These are phyloP conservation scores for Timema podura DNA, from an alignment of 2,888 invertebrate species.

Conservation along the genomic window DNA sequence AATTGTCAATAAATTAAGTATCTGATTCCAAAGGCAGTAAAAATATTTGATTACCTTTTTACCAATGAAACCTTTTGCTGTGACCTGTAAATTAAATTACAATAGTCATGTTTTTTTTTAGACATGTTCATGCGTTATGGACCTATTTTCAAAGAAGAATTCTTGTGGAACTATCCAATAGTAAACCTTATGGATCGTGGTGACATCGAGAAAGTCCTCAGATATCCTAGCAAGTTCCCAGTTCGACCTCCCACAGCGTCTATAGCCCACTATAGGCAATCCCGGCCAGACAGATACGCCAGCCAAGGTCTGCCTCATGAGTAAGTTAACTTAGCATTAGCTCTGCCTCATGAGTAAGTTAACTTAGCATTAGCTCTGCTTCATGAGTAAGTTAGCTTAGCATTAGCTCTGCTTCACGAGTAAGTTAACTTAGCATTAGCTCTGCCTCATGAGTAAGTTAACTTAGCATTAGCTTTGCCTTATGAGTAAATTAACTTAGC, in stretches of 20 bases:
- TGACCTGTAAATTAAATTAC: neutral
- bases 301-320: conserved; percentile 79
- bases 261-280: conserved; percentile 67
- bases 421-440: too few species aligned
- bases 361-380: too few species aligned
- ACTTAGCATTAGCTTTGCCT: too few species aligned
- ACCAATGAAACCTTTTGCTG: too few species aligned
- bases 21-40: neutral
- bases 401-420: too few species aligned
- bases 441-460: too few species aligned
- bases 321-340: conserved; percentile 46
- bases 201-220: conserved; percentile 74
- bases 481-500: too few species aligned
- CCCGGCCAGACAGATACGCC: conserved; percentile 73
- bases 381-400: too few species aligned
- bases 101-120: conserved; percentile 42
- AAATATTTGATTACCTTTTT: neutral
- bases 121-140: conserved; percentile 70
- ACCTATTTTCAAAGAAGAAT: conserved; percentile 71
- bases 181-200: conserved; percentile 66
- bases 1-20: neutral
- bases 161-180: conserved; percentile 66
- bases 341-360: too few species aligned
- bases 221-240: conserved; percentile 67
- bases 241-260: conserved; percentile 80